These are phyloP conservation scores for Pocillopora damicornis DNA, from an alignment of 64 coral and sea anemone species.

Conservation along the genomic window DNA sequence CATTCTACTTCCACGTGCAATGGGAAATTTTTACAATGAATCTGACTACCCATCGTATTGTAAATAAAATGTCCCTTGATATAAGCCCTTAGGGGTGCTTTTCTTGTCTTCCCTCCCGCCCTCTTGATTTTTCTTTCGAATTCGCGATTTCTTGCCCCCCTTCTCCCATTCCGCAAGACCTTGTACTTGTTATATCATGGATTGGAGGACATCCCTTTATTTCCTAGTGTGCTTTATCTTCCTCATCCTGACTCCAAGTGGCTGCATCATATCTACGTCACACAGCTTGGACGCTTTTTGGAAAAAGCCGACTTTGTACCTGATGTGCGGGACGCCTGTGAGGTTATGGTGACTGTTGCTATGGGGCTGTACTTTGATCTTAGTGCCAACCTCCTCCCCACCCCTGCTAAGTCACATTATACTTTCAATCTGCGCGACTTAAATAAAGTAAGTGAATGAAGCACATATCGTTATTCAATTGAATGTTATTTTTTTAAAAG, in stretches of 20 bases:
- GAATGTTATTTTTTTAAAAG: too few species aligned
- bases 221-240: conserved; percentile 70
- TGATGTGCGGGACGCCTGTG: conserved; percentile 77
- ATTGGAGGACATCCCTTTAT: neutral
- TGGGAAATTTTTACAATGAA: too few species aligned
- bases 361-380: conserved; percentile 81
- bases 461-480: neutral
- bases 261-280: conserved; percentile 88
- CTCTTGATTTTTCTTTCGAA: too few species aligned
- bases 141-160: too few species aligned
- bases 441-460: conserved; percentile 58
- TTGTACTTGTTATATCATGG: neutral
- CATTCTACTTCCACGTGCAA: too few species aligned
- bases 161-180: too few species aligned
- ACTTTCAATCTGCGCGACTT: conserved; percentile 94
- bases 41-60: too few species aligned
- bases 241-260: conserved; percentile 82
- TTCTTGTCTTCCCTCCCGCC: too few species aligned
- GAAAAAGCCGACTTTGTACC: conserved; percentile 81
- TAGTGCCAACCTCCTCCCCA: conserved; percentile 73
- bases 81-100: too few species aligned
- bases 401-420: conserved; percentile 90
- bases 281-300: conserved; percentile 86
- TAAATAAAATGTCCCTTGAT: neutral
- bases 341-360: conserved; percentile 53